These are phyloP conservation scores for Clarias gariepinus DNA, from an alignment of 2,113 vertebrate genomes.

Conservation along the genomic window DNA sequence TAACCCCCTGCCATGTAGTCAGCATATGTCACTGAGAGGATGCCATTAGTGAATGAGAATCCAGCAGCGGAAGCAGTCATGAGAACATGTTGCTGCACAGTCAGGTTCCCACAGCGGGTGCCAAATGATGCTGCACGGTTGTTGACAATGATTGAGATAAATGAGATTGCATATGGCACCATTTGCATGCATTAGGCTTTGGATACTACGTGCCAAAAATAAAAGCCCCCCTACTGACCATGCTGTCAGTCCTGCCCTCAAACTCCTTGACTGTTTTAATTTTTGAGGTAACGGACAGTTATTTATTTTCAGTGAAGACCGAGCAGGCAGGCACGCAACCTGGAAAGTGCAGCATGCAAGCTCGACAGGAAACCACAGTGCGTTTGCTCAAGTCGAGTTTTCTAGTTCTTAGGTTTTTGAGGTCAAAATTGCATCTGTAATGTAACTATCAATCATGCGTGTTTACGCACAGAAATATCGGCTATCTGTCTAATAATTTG, in stretches of 20 bases:
- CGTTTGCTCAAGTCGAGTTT: background rate
- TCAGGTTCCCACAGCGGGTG: background rate
- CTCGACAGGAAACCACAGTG: too few relatives aligned
- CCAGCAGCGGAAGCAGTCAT: background rate
- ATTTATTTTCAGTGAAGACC: background rate
- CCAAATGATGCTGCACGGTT: background rate
- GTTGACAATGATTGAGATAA: constrained; percentile 24
- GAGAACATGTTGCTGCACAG: constrained; percentile 27
- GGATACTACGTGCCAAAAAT: constrained; percentile 10
- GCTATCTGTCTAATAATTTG: too few relatives aligned
- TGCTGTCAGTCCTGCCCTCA: background rate
- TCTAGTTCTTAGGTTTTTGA: background rate
- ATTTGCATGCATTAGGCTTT: constrained; percentile 4
- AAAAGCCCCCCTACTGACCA: background rate
- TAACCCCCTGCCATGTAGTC: background rate
- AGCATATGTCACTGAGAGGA: constrained; percentile 1
- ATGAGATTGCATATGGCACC: constrained; percentile 25
- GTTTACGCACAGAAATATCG: background rate
- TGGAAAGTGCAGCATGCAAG: background rate
- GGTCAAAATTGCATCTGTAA: background rate
- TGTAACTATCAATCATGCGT: background rate
- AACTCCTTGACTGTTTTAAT: background rate
- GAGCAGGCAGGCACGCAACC: background rate
- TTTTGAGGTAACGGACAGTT: background rate
- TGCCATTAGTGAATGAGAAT: constrained; percentile 12